Percentiles rank a stretch among this genome's conserved stretches.
These are phyloP conservation scores for Colletes latitarsis DNA, from an alignment of 1,140 invertebrate species.

Conservation along the genomic window DNA sequence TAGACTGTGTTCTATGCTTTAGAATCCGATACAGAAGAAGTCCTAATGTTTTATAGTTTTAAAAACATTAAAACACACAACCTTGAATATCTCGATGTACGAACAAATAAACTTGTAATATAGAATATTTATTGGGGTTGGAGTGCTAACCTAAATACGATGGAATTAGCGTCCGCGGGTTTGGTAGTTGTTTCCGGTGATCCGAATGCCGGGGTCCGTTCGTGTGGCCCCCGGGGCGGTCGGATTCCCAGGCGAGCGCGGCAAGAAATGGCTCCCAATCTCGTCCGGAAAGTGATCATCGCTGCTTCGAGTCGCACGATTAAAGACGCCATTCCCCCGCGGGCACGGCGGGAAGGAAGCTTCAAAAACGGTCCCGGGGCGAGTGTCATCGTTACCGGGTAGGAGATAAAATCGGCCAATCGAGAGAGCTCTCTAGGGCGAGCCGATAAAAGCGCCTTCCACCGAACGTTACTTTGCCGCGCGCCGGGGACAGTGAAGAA, in stretches of 20 bases:
- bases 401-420: slow-evolving; percentile 46
- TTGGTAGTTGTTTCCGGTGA: slow-evolving; percentile 57
- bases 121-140: too few relatives aligned
- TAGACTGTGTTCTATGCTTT: too few relatives aligned
- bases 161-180: slow-evolving; percentile 45
- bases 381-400: slow-evolving; percentile 37
- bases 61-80: too few relatives aligned
- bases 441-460: slow-evolving; percentile 39
- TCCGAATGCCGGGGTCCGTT: slow-evolving; percentile 35
- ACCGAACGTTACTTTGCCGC: slow-evolving; percentile 34
- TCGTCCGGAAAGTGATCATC: slow-evolving; percentile 40
- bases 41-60: too few relatives aligned
- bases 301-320: slow-evolving; percentile 44
- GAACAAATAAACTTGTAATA: too few relatives aligned
- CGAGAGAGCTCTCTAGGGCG: slow-evolving; percentile 20
- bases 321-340: slow-evolving; percentile 48
- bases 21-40: too few relatives aligned
- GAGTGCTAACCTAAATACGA: too few relatives aligned
- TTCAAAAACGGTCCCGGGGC: slow-evolving; percentile 34
- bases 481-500: slow-evolving; percentile 20
- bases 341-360: slow-evolving; percentile 18
- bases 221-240: slow-evolving; percentile 6
- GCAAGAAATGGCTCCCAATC: slow-evolving; percentile 39
- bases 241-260: slow-evolving; percentile 48
- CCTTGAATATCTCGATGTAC: too few relatives aligned